phyloP scores from a whole-genome alignment of 2,113 vertebrate genomes.

The Pungitius pungitius region DNA sequence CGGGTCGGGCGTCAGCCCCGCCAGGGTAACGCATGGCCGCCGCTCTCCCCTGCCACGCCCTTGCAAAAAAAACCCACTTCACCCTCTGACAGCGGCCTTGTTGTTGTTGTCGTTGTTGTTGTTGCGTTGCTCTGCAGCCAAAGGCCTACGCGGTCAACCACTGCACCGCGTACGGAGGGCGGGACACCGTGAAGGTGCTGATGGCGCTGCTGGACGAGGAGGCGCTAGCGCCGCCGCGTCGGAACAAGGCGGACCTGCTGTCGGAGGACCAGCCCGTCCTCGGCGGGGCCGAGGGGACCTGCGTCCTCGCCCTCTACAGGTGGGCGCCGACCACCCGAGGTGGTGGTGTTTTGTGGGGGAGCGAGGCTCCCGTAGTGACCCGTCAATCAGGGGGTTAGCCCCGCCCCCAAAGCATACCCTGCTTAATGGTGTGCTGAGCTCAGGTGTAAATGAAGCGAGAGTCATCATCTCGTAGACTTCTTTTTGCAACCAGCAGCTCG shows the following conservation, averaged over 20 bases:
- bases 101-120: neutral
- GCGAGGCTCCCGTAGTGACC: neutral
- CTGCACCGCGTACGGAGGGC: conserved; percentile 87
- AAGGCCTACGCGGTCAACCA: conserved; percentile 90
- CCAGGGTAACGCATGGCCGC: conserved; percentile 83
- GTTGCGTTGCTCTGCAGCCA: conserved; percentile 80
- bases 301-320: conserved; percentile 87
- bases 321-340: conserved; percentile 29
- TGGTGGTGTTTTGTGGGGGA: conserved; percentile 64
- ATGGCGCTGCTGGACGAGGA: conserved; percentile 89
- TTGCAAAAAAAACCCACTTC: conserved; percentile 17
- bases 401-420: neutral
- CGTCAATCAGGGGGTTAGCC: neutral
- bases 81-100: conserved; percentile 9
- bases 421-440: neutral
- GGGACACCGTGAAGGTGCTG: conserved; percentile 89
- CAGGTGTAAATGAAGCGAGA: too few relatives aligned
- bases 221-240: conserved; percentile 79
- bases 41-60: conserved; percentile 1
- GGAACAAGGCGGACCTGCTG: conserved; percentile 88
- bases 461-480: neutral
- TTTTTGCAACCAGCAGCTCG: neutral
- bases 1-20: conserved; percentile 88
- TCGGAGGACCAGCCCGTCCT: conserved; percentile 78
- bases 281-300: conserved; percentile 62